A percentile compares a stretch with the other conserved stretches of the same genome.
These are phyloP conservation scores for Boloria euphrosyne DNA, from an alignment of 2,888 invertebrate genomes.

Conservation along the genomic window DNA sequence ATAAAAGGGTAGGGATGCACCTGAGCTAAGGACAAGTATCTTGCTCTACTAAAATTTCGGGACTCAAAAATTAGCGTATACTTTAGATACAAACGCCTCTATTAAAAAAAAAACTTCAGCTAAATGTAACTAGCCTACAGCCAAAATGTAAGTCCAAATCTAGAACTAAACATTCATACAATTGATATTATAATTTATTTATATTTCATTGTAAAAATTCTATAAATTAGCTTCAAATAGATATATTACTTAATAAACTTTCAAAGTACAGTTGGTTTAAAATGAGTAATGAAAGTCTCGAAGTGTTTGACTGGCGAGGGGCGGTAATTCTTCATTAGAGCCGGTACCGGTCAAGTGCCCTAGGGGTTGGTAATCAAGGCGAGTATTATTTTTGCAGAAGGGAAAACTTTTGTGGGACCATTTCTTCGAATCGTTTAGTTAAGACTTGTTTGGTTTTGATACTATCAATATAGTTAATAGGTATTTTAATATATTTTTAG, in stretches of 20 bases:
- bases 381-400: conserved; percentile 60
- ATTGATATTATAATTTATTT: no score
- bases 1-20: no score
- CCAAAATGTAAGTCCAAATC: no score
- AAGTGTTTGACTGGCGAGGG: conserved; percentile 56
- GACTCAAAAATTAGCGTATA: no score
- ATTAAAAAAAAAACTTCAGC: no score
- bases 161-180: no score
- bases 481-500: not conserved
- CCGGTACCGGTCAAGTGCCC: conserved; percentile 74
- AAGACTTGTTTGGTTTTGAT: not conserved
- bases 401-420: conserved; percentile 40
- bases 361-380: conserved; percentile 72
- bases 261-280: not conserved
- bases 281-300: conserved; percentile 20
- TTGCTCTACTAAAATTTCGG: no score
- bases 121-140: no score
- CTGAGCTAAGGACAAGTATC: no score
- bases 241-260: no score
- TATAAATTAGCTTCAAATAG: no score
- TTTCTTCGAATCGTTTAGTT: conserved; percentile 25
- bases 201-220: not conserved
- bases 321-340: conserved; percentile 77
- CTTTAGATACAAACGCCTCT: no score
- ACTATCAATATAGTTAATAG: not conserved